Evolutionary conservation across 2,113 vertebrate genomes (phyloP), one percentile per base, ranked within the genome.

Genomic region (Cynocephalus volans): DNA sequence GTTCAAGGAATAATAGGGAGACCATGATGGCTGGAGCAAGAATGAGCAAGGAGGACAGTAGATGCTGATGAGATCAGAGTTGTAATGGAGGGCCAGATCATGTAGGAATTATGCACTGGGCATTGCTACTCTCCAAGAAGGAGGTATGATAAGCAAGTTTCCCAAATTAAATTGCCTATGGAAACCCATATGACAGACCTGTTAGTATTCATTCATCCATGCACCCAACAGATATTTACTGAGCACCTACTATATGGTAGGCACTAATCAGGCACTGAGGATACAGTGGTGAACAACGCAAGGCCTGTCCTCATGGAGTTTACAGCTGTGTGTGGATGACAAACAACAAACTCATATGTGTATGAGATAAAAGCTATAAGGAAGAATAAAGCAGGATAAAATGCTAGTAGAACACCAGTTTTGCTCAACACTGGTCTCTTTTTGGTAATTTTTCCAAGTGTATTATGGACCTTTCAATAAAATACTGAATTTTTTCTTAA

Each of bases 401-500:
- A 92, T 54, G 75, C 6, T 67, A 67, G 24, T 9, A 70, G 6
- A 79, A 60, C 48, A 77, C 36, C 7, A 19, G 3, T 73, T 54
- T 82, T 89, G 33, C 33, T 82, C 24, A 80, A 73, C 19, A 3
- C 67, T 75, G 28, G 2, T 75, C n/a, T 45, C 67, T 73, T 82
- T 31, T 24, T 26, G 8, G 41, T 50, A 13, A 72, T 23, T 88
- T 93, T 82, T 65, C 33, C 56, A 54, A 41, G 13, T 7, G 33
- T 64, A 23, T 11, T 82, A 50, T 31, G 28, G 56, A 41, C 12
- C 11, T 15, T 81, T 88, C 26, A 23, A 65, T 70, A 58, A 88
- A 86, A 92, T 45, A 33, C 50, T 82, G 31, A 64, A 18, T 24
- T 69, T 92, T 87, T 95, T 67, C 80, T 82, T 83, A 65, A 81